Evolutionary conservation across 2,113 vertebrate species (phyloP).

Genomic region (Cebidichthys violaceus): DNA sequence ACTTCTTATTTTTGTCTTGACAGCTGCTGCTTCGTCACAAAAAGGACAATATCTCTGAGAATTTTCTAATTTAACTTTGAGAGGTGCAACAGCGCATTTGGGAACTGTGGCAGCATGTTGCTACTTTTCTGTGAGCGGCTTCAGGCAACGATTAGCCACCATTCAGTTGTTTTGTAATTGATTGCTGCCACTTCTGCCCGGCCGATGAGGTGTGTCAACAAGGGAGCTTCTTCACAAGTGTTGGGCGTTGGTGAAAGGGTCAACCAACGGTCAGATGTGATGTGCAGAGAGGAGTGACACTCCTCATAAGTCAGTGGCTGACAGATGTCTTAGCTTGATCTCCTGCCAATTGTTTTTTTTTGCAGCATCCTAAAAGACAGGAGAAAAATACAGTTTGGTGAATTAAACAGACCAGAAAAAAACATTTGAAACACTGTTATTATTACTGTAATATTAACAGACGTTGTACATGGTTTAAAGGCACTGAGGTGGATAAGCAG

Average conservation of each 20-base stretch:
- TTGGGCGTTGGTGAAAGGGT: constrained; percentile 56
- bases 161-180: constrained; percentile 51
- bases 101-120: constrained; percentile 65
- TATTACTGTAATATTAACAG: constrained; percentile 21
- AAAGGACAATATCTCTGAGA: constrained; percentile 1
- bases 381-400: constrained; percentile 31
- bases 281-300: constrained; percentile 45
- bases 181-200: constrained; percentile 35
- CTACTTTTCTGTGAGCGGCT: constrained; percentile 48
- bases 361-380: constrained; percentile 66
- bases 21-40: constrained; percentile 20
- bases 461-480: constrained; percentile 12
- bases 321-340: constrained; percentile 52
- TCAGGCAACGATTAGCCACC: constrained; percentile 57
- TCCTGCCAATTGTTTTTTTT: constrained; percentile 33
- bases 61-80: constrained; percentile 59
- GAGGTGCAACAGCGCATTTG: constrained; percentile 22
- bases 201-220: constrained; percentile 56
- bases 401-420: neutral
- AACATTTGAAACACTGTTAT: constrained; percentile 21
- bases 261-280: constrained; percentile 59
- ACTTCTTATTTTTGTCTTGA: constrained; percentile 26
- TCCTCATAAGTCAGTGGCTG: constrained; percentile 61
- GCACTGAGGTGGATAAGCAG: constrained; percentile 17
- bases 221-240: constrained; percentile 36